Conservation (phyloP, 30 jellyfish, hydroid and myxozoan genomes). For the Mastigias papua region DNA sequence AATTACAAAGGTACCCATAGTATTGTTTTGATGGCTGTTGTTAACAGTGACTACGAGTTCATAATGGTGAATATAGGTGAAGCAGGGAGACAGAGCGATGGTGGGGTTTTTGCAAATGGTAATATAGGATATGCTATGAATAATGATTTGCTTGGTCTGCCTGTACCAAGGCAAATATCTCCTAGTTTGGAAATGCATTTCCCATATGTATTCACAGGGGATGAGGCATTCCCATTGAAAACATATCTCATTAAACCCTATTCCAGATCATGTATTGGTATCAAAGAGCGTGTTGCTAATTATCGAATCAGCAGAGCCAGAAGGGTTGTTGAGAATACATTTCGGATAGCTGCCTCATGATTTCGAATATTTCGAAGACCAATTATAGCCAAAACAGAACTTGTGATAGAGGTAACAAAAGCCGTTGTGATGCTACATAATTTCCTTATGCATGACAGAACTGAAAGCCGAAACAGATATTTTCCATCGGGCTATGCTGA, state of each 20-base stretch:
- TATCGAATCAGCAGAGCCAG: constrained; percentile 73
- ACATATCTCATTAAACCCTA: constrained; percentile 71
- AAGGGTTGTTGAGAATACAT: constrained; percentile 71
- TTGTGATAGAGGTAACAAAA: constrained; percentile 59
- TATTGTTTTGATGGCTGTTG: constrained; percentile 56
- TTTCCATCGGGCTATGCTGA: constrained; percentile 75
- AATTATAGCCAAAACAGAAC: constrained; percentile 65
- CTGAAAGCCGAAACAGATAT: constrained; percentile 49
- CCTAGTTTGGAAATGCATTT: constrained; percentile 49
- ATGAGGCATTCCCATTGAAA: constrained; percentile 84
- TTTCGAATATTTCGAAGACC: constrained; percentile 76
- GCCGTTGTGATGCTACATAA: constrained; percentile 74
- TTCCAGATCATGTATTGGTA: constrained; percentile 64
- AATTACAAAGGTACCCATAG: constrained; percentile 68
- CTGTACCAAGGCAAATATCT: constrained; percentile 57
- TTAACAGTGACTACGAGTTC: constrained; percentile 46
- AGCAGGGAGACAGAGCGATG: constrained; percentile 72
- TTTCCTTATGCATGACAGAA: constrained; percentile 65
- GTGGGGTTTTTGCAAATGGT: constrained; percentile 79
- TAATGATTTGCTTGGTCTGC: constrained; percentile 63
- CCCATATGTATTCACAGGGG: constrained; percentile 81
- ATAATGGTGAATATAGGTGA: constrained; percentile 62
- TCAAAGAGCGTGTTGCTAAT: constrained; percentile 55
- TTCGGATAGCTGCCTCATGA: constrained; percentile 77
- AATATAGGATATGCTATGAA: constrained; percentile 58